Percentiles rank a stretch among this genome's conserved stretches.
Evolutionary conservation across 2,113 vertebrate species (phyloP).

Genomic region (Macquaria australasica): DNA sequence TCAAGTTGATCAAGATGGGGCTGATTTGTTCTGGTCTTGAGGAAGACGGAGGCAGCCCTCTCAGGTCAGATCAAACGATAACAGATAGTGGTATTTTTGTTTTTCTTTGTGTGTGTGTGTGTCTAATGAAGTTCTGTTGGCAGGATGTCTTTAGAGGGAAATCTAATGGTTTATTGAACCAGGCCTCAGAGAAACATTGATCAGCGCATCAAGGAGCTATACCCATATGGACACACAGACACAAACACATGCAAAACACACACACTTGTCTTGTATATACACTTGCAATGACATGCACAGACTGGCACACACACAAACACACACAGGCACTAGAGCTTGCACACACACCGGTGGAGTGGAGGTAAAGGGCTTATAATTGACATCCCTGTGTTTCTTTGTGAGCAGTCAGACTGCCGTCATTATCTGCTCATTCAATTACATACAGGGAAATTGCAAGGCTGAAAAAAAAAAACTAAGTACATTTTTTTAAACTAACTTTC

Average conservation of each 20-base stretch:
- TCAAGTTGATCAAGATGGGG: slow-evolving; percentile 18
- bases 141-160: slow-evolving; percentile 74
- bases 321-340: background rate
- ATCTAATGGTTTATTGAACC: slow-evolving; percentile 79
- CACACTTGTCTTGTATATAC: slow-evolving; percentile 22
- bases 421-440: slow-evolving; percentile 71
- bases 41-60: slow-evolving; percentile 27
- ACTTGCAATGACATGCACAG: background rate
- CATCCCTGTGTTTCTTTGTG: slow-evolving; percentile 59
- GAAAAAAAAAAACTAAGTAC: background rate
- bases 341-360: slow-evolving; percentile 44
- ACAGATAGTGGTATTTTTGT: slow-evolving; percentile 31
- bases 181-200: slow-evolving; percentile 73
- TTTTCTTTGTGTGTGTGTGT: slow-evolving; percentile 49
- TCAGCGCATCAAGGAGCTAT: slow-evolving; percentile 70
- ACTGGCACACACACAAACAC: background rate
- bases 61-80: slow-evolving; percentile 57
- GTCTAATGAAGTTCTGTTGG: slow-evolving; percentile 78
- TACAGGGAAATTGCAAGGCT: slow-evolving; percentile 44
- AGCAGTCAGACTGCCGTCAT: slow-evolving; percentile 45
- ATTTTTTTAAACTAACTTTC: slow-evolving; percentile 36
- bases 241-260: slow-evolving; percentile 8
- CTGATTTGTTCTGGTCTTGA: slow-evolving; percentile 42
- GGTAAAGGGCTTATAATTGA: slow-evolving; percentile 71
- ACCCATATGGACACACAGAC: slow-evolving; percentile 32